Evolutionary conservation across 1,140 invertebrate genomes (phyloP).

Genomic region (Drosophila bocqueti): DNA sequence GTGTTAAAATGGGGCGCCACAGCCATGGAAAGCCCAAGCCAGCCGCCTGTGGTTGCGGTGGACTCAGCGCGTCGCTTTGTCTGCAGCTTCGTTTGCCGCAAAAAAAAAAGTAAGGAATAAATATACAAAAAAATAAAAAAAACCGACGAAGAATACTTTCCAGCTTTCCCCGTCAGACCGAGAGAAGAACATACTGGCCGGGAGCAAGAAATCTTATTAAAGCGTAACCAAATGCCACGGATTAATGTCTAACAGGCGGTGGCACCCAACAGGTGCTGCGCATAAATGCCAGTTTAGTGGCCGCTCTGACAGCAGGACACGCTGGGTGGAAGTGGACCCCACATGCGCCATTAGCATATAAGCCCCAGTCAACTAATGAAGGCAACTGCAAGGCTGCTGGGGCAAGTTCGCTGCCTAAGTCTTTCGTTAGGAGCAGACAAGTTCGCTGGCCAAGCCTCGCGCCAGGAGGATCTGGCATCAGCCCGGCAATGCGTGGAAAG

Average conservation of each 20-base stretch:
- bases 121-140: conserved; percentile 1
- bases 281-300: conserved; percentile 75
- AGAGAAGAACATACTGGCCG: conserved; percentile 19
- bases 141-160: conserved; percentile 18
- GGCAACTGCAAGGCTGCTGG: conserved; percentile 19
- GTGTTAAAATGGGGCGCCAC: conserved; percentile 60
- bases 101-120: neutral
- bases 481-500: neutral
- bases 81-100: conserved; percentile 39
- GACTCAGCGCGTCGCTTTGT: conserved; percentile 60
- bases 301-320: conserved; percentile 57
- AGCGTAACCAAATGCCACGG: conserved; percentile 82
- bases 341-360: conserved; percentile 77
- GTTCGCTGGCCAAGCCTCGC: conserved; percentile 53
- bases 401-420: conserved; percentile 60
- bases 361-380: conserved; percentile 67
- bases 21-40: conserved; percentile 33
- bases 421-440: conserved; percentile 35
- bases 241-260: conserved; percentile 79
- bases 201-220: conserved; percentile 76
- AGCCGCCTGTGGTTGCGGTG: conserved; percentile 25
- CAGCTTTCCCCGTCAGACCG: conserved; percentile 17
- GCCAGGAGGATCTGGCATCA: conserved; percentile 28
- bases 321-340: conserved; percentile 52
- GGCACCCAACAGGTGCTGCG: conserved; percentile 68